Percentiles rank a stretch among this genome's conserved stretches.
Conservation (phyloP, 2,113 vertebrate genomes). For the Nanorana parkeri region DNA sequence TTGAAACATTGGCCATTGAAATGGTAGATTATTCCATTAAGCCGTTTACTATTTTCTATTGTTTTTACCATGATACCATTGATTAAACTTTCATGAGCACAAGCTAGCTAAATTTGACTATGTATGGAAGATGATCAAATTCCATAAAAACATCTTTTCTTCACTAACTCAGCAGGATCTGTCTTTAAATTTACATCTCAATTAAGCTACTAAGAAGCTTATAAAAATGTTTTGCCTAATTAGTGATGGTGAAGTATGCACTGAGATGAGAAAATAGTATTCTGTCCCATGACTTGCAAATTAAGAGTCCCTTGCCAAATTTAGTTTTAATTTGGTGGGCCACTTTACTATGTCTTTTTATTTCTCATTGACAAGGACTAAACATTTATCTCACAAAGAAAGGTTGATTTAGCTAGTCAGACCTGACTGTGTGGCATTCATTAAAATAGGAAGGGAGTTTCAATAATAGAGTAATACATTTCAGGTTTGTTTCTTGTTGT, state of each 20-base stretch:
- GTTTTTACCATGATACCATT: too few relatives aligned
- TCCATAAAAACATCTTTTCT: conserved; percentile 1
- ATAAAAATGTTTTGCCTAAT: conserved; percentile 42
- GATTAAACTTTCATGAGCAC: too few relatives aligned
- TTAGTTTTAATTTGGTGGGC: conserved; percentile 35
- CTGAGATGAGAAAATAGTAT: conserved; percentile 25
- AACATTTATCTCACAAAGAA: conserved; percentile 56
- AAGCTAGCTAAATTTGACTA: not conserved
- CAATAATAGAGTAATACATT: conserved; percentile 34
- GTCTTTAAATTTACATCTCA: conserved; percentile 46
- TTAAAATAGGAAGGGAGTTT: conserved; percentile 20
- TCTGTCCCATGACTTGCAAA: conserved; percentile 30
- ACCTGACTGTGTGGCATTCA: conserved; percentile 55
- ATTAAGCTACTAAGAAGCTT: conserved; percentile 24
- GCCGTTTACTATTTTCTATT: too few relatives aligned
- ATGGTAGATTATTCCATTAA: too few relatives aligned
- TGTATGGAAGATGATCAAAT: not conserved
- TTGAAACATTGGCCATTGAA: too few relatives aligned
- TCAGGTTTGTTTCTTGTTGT: not conserved
- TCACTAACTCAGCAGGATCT: conserved; percentile 4
- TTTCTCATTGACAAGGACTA: conserved; percentile 58
- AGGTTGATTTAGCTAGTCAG: conserved; percentile 49
- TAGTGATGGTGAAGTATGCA: not conserved
- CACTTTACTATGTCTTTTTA: conserved; percentile 49
- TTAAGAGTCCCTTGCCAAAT: conserved; percentile 14